Evolutionary conservation across 64 coral and sea anemone genomes (phyloP).

Genomic region (Stichodactyla mertensii): DNA sequence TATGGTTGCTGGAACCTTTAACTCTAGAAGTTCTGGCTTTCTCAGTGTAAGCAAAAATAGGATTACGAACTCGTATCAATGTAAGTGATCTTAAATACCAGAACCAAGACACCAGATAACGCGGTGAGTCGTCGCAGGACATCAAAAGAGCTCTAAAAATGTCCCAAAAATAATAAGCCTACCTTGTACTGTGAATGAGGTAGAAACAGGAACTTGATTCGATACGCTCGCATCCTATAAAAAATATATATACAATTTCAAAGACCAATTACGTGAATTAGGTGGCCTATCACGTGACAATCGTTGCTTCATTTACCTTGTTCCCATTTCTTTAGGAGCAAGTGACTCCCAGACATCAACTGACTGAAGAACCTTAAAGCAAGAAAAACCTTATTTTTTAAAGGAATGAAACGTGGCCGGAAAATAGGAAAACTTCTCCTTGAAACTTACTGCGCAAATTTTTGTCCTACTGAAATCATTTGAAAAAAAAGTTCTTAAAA

Average conservation of each 20-base stretch:
- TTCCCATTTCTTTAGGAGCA: constrained; percentile 44
- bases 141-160: too few species aligned
- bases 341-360: constrained; percentile 87
- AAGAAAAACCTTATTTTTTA: not conserved
- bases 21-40: too few species aligned
- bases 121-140: too few species aligned
- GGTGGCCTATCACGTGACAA: not conserved
- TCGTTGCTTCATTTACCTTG: constrained; percentile 25
- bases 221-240: constrained; percentile 15
- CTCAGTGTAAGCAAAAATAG: too few species aligned
- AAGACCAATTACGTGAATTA: not conserved
- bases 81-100: too few species aligned
- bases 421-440: too few species aligned
- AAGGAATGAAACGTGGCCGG: not conserved
- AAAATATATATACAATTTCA: not conserved
- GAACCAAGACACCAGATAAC: too few species aligned
- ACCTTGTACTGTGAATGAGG: constrained; percentile 35
- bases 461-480: too few species aligned
- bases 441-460: too few species aligned
- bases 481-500: too few species aligned
- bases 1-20: too few species aligned
- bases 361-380: constrained; percentile 54
- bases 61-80: too few species aligned
- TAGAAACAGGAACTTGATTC: constrained; percentile 37
- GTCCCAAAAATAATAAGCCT: not conserved